Conservation (phyloP, 2,797 vertebrate species). For the Microctenopoma steveboyesi region DNA sequence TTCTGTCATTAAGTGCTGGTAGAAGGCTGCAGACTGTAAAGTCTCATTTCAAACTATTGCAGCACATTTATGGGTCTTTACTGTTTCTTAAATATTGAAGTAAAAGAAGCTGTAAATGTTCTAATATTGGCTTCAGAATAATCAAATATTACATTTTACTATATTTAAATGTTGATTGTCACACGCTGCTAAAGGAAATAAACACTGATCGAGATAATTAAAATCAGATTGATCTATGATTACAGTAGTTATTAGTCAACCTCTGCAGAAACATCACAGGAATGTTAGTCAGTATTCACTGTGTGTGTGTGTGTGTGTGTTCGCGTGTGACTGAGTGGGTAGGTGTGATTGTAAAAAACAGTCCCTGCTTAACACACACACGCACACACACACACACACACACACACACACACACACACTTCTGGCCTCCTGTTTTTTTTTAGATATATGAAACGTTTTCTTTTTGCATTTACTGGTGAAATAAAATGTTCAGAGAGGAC, state of each 20-base stretch:
- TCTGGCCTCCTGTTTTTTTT: conserved; percentile 23
- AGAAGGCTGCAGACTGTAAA: no score
- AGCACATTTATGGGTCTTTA: no score
- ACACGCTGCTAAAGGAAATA: no score
- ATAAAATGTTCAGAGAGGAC: conserved; percentile 28
- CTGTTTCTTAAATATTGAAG: no score
- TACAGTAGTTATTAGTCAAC: no score
- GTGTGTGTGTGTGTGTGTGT: conserved; percentile 35
- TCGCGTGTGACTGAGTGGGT: conserved; percentile 68
- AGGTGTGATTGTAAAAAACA: conserved; percentile 68
- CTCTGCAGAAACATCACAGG: conserved; percentile 9
- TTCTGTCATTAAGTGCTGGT: no score
- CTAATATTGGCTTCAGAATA: no score
- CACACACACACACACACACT: conserved; percentile 17
- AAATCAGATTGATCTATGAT: no score
- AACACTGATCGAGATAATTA: no score
- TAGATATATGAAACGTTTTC: conserved; percentile 37
- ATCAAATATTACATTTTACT: neutral
- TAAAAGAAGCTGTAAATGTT: no score
- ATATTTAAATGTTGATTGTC: neutral
- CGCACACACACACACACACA: conserved; percentile 42
- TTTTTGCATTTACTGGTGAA: conserved; percentile 50
- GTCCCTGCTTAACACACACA: conserved; percentile 48
- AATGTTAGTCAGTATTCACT: conserved; percentile 47
- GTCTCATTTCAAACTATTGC: no score